A percentile compares a stretch with the other conserved stretches of the same genome.
These are phyloP conservation scores for Pollenia labialis DNA, from an alignment of 2,888 invertebrate genomes.

Conservation along the genomic window DNA sequence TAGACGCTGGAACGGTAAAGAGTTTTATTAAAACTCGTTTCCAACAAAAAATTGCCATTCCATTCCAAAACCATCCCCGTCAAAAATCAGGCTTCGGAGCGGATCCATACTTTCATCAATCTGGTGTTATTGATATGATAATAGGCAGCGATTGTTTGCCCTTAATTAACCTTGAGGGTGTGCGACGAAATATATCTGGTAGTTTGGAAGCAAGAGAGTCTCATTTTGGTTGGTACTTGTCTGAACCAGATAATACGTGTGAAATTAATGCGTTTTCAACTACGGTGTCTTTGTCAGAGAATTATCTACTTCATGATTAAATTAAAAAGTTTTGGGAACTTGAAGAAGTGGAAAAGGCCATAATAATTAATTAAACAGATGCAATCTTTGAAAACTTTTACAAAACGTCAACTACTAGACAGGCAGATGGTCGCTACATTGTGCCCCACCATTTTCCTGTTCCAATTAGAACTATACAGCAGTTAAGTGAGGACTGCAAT, in stretches of 20 bases:
- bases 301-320: not conserved
- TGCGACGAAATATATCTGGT: not conserved
- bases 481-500: not conserved
- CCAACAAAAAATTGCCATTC: not conserved
- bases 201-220: not conserved
- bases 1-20: not conserved
- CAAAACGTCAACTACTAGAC: not conserved
- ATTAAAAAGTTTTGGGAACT: not conserved
- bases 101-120: not conserved
- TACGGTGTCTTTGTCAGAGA: not conserved
- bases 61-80: not conserved
- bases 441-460: not conserved
- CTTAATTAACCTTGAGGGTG: not conserved
- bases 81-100: constrained; percentile 3
- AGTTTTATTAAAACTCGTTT: not conserved
- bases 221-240: constrained; percentile 26
- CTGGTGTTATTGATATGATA: not conserved
- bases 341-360: not conserved
- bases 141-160: constrained; percentile 16
- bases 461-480: not conserved
- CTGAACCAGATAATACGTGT: not conserved
- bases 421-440: not conserved
- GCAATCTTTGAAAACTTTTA: constrained; percentile 22
- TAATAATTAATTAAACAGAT: not conserved
- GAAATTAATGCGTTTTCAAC: not conserved